Base-by-base conservation (phyloP, 2,797 vertebrate species). In the Pipistrellus nathusii region DNA sequence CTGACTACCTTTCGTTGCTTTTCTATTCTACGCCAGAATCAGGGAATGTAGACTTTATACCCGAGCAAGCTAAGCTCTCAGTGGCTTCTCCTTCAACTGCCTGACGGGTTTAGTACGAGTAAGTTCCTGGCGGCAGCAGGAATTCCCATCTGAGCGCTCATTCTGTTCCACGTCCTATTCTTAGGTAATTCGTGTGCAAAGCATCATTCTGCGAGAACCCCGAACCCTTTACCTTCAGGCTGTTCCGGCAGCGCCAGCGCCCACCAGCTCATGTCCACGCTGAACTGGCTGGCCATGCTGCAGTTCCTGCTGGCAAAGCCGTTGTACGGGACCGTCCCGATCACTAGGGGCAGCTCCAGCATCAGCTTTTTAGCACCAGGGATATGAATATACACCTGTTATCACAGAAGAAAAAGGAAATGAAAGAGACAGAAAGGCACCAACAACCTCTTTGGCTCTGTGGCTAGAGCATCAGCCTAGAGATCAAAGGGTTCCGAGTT, bases 341-440 rank as follows among this genome's bases (percentile, higher is more conserved):
- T 98, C 92, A 99, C 98, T 55, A 99, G 89, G 30, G 99, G 99
- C 97, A 99, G 97, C 97, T 99, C 98, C 59, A 98, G 98, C 98
- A 98, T 98, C 97, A 99, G 48, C 62, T 98, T 99, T 96, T 98
- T 98, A 98, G 98, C 98, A 98, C 98, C 98, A 91, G 98, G 99
- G 97, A 99, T 98, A 95, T 99, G 98, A 97, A 98, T 98, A 85
- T 98, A 98, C 2, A 99, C 98, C 99, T 99, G 46, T 82, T 30
- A 53, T 6, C 53, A 32, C 76, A 75, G 57, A 89, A 78, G 21
- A 85, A 88, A 91, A 12, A 1, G 18, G n/a, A 8, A 55, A 21
- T n/a, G 27, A 75, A 23, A n/a, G 25, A 80, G 2, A 18, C 10
- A 30, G 32, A 30, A 32, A 87, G 48, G 85, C 14, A 68, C 15